Evolutionary conservation across 2,113 vertebrate species (phyloP).

Genomic region (Spilogale gracilis): DNA sequence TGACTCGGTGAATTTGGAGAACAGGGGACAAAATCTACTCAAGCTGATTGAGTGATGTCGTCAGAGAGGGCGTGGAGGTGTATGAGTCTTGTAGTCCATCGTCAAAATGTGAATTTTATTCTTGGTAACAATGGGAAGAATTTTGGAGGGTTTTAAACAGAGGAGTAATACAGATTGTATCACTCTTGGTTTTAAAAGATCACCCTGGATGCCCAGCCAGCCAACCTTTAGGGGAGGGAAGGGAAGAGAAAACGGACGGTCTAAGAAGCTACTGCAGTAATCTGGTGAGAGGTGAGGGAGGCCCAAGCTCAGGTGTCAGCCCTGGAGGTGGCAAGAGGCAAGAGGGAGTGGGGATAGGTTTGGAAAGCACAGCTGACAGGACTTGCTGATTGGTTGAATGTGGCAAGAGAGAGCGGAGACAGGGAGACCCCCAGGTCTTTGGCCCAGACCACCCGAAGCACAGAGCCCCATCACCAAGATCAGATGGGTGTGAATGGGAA

Average conservation of each 20-base stretch:
- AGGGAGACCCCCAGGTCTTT: background rate
- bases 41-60: rapidly evolving
- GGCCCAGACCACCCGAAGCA: background rate
- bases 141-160: background rate
- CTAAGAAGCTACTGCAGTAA: background rate
- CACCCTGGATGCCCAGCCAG: background rate
- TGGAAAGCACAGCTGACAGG: background rate
- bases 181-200: background rate
- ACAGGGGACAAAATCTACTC: background rate
- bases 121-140: background rate
- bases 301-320: too few species aligned
- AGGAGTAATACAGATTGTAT: background rate
- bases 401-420: background rate
- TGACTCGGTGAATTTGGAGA: background rate
- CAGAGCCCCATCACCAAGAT: background rate
- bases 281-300: background rate
- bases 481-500: background rate
- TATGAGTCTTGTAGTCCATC: background rate
- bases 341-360: background rate
- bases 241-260: background rate
- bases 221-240: too few species aligned
- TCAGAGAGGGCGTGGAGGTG: background rate
- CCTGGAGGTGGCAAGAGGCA: background rate
- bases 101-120: background rate
- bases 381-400: background rate